phyloP scores from a whole-genome alignment of 2,113 vertebrate genomes.

The Chroicocephalus ridibundus region DNA sequence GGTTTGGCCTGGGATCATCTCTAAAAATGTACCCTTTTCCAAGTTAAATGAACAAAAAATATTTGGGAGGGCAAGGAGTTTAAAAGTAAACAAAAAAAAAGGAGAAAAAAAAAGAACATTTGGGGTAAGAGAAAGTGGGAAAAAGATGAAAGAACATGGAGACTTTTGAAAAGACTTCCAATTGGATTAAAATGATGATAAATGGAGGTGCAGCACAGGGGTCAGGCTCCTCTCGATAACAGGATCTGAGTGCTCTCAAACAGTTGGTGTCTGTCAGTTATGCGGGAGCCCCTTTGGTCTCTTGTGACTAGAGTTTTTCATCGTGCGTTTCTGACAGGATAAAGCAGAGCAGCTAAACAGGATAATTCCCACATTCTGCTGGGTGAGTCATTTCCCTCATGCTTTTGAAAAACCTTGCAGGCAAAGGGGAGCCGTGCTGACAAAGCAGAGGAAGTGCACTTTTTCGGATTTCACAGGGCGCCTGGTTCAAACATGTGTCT shows the following conservation, averaged over 20 bases:
- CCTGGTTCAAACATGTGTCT: conserved; percentile 55
- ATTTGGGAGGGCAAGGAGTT: neutral
- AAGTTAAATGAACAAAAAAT: neutral
- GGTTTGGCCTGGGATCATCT: neutral
- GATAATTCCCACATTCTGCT: conserved; percentile 71
- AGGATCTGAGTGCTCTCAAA: conserved; percentile 47
- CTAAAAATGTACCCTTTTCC: neutral
- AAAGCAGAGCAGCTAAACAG: conserved; percentile 68
- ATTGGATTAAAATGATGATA: conserved; percentile 57
- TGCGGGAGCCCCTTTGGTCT: conserved; percentile 26
- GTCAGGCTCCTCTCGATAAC: conserved; percentile 56
- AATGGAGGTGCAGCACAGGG: conserved; percentile 38
- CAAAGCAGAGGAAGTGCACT: conserved; percentile 66
- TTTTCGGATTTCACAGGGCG: conserved; percentile 30
- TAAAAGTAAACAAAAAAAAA: neutral
- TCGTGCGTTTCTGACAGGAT: conserved; percentile 60
- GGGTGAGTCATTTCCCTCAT: conserved; percentile 73
- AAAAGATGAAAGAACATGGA: conserved; percentile 40
- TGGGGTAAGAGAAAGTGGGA: conserved; percentile 25
- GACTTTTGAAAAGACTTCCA: conserved; percentile 22
- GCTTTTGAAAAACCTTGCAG: conserved; percentile 65
- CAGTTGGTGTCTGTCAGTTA: conserved; percentile 52
- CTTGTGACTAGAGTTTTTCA: conserved; percentile 50
- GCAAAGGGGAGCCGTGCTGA: conserved; percentile 61
- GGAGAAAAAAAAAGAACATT: neutral